phyloP scores from a whole-genome alignment of 2,888 invertebrate species.

The Pimpla rufipes region DNA sequence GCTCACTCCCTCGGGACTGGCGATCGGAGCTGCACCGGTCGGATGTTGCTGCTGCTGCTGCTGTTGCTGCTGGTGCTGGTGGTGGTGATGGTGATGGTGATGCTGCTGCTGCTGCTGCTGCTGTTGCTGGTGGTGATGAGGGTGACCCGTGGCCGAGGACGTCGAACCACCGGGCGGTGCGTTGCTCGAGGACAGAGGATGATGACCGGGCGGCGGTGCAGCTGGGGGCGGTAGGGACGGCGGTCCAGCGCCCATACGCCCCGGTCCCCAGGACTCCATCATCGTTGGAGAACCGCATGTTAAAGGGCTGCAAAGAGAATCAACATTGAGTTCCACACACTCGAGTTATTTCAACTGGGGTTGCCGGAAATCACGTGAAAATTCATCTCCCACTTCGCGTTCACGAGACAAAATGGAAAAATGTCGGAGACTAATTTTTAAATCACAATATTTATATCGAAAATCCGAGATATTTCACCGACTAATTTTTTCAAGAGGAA shows the following conservation, averaged over 20 bases:
- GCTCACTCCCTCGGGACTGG: constrained; percentile 85
- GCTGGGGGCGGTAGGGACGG: constrained; percentile 77
- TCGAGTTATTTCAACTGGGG: background rate
- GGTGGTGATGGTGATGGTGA: no score
- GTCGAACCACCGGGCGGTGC: constrained; percentile 76
- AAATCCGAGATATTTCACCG: background rate
- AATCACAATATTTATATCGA: no score
- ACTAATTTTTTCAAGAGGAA: background rate
- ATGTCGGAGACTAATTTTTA: no score
- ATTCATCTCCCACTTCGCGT: no score
- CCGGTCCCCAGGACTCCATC: constrained; percentile 85
- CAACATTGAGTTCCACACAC: background rate
- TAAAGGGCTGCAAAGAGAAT: constrained; percentile 84
- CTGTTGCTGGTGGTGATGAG: constrained; percentile 69
- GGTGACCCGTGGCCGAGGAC: constrained; percentile 75
- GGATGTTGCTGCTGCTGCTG: constrained; percentile 73
- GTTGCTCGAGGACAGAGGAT: constrained; percentile 76
- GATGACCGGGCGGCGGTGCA: constrained; percentile 77
- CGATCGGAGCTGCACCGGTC: constrained; percentile 84
- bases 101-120: no score
- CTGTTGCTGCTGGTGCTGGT: no score
- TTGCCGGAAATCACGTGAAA: no score
- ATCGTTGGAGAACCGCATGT: constrained; percentile 87
- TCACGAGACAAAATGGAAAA: no score
- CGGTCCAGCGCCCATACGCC: constrained; percentile 80